phyloP scores from a whole-genome alignment of 2,888 invertebrate genomes.

The Rhaphigaster nebulosa region DNA sequence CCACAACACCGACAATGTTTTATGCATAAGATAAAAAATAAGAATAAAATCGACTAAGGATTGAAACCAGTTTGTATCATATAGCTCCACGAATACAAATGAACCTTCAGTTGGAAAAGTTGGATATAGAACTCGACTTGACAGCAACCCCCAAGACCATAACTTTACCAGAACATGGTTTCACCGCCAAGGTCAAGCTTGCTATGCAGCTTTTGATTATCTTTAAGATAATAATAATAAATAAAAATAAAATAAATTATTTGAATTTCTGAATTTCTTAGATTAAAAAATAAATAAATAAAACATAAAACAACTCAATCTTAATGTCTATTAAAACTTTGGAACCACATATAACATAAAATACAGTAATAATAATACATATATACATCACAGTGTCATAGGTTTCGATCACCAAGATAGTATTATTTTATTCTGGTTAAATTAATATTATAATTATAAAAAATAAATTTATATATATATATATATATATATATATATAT shows the following conservation, averaged over 20 bases:
- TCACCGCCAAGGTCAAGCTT: not conserved
- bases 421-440: too few relatives aligned
- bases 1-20: not conserved
- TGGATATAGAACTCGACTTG: not conserved
- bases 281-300: not conserved
- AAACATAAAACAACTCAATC: not conserved
- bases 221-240: not conserved
- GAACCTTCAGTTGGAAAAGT: slow-evolving; percentile 23
- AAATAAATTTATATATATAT: too few relatives aligned
- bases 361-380: too few relatives aligned
- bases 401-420: too few relatives aligned
- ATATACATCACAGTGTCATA: too few relatives aligned
- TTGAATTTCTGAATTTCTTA: not conserved
- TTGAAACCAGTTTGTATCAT: slow-evolving; percentile 18
- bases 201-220: not conserved
- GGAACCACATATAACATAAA: too few relatives aligned
- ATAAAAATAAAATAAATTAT: not conserved
- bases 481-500: too few relatives aligned
- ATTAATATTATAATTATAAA: too few relatives aligned
- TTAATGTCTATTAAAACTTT: too few relatives aligned
- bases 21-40: slow-evolving; percentile 3
- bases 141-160: not conserved
- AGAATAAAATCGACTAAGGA: not conserved
- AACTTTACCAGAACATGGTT: not conserved
- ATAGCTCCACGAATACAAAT: slow-evolving; percentile 15